Evolutionary conservation across 53 echinoderm and acorn worm species (phyloP).

Genomic region (Antedon mediterranea): DNA sequence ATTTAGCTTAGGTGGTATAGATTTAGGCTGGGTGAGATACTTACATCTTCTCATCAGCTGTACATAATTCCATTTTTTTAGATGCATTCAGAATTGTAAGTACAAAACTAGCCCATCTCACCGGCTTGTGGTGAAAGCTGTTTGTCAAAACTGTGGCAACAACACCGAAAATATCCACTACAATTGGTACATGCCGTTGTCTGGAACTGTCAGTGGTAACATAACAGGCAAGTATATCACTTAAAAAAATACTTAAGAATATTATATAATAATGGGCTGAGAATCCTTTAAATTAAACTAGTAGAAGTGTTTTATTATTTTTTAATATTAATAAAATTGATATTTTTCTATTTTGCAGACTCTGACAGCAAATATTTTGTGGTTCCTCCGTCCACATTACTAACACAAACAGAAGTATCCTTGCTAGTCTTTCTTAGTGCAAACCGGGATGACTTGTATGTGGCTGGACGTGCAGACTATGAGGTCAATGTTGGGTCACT

Average conservation of each 20-base stretch:
- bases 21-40: too few species aligned
- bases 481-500: constrained; percentile 13
- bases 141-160: constrained; percentile 30
- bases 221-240: not conserved
- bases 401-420: not conserved
- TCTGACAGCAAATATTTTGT: not conserved
- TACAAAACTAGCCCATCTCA: constrained; percentile 35
- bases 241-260: too few species aligned
- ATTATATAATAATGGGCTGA: too few species aligned
- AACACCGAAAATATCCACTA: constrained; percentile 4
- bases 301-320: too few species aligned
- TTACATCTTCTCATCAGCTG: too few species aligned
- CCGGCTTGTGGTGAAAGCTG: constrained; percentile 29
- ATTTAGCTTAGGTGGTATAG: too few species aligned
- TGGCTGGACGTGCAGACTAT: constrained; percentile 18
- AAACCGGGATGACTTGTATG: not conserved
- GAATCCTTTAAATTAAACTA: too few species aligned
- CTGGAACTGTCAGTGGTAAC: not conserved
- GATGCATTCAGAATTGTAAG: constrained; percentile 54
- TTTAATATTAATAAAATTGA: too few species aligned
- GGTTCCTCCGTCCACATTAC: constrained; percentile 11
- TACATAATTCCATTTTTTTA: constrained; percentile 3
- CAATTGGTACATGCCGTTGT: not conserved
- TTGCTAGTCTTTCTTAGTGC: constrained; percentile 18
- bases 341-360: not conserved